Conservation (phyloP, 2,113 vertebrate genomes). For the Aythya baeri region DNA sequence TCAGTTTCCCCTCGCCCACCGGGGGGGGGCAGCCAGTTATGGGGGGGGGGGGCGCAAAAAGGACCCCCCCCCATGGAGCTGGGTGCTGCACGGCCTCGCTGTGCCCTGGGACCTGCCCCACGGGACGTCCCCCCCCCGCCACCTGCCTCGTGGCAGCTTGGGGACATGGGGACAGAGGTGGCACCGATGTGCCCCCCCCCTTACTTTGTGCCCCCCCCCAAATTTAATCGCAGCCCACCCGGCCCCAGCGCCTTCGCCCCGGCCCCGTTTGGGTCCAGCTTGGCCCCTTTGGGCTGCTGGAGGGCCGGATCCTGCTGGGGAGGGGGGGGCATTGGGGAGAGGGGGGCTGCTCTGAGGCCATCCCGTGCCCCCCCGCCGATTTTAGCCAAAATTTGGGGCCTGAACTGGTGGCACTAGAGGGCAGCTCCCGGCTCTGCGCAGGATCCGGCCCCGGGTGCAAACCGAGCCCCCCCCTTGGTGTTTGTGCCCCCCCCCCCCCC, state of each 20-base stretch:
- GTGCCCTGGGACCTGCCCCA: not conserved
- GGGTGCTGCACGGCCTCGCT: not conserved
- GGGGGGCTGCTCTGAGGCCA: not conserved
- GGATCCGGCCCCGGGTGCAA: not conserved
- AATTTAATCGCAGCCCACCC: not conserved
- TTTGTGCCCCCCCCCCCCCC: not conserved
- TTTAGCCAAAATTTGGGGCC: not conserved
- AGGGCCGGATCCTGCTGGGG: not conserved
- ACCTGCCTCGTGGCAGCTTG: not conserved
- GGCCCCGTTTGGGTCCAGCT: not conserved
- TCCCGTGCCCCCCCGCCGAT: too few species aligned
- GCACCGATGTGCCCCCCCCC: not conserved
- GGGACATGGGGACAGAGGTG: not conserved
- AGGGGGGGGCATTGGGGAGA: accelerated
- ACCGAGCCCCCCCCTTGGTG: accelerated
- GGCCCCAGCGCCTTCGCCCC: not conserved
- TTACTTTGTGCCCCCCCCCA: accelerated
- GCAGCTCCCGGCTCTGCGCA: not conserved
- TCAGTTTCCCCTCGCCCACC: constrained; percentile 5
- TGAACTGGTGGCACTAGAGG: not conserved
- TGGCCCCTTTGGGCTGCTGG: not conserved
- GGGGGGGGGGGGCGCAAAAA: not conserved
- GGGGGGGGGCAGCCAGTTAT: too few species aligned
- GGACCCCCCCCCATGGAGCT: accelerated
- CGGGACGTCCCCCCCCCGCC: not conserved